These are phyloP conservation scores for Drosophila yooni DNA, from an alignment of 2,888 invertebrate species.

Conservation along the genomic window DNA sequence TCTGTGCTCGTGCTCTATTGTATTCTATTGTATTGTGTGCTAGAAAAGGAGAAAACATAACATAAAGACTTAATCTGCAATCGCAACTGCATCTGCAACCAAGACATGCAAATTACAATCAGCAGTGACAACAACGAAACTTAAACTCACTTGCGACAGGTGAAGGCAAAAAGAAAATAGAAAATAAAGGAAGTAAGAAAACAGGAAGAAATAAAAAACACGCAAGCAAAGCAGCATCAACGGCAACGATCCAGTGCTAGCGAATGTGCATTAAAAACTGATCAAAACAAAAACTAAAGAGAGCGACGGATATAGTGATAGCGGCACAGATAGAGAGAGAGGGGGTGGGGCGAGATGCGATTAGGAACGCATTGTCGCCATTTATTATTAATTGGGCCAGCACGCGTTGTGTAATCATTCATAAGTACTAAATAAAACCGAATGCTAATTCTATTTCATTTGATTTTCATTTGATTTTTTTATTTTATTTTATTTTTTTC, in stretches of 20 bases:
- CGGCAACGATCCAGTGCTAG: constrained; percentile 24
- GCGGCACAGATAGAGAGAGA: background rate
- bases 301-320: constrained; percentile 19
- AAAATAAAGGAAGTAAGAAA: constrained; percentile 16
- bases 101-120: constrained; percentile 23
- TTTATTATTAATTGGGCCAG: constrained; percentile 45
- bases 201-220: constrained; percentile 14
- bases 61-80: constrained; percentile 12
- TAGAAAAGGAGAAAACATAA: constrained; percentile 55
- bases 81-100: constrained; percentile 20
- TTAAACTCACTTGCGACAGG: constrained; percentile 21
- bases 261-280: constrained; percentile 48
- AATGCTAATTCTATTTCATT: constrained; percentile 64
- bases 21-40: constrained; percentile 46
- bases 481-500: constrained; percentile 36
- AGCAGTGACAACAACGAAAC: constrained; percentile 17
- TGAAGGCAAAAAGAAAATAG: constrained; percentile 17
- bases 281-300: constrained; percentile 58
- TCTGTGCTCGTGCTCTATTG: constrained; percentile 39
- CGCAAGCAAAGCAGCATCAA: constrained; percentile 36
- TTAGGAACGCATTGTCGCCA: constrained; percentile 48
- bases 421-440: constrained; percentile 40
- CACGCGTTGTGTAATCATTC: constrained; percentile 81
- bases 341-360: constrained; percentile 20
- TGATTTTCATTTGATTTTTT: constrained; percentile 50